A percentile compares a stretch with the other conserved stretches of the same genome.
Conservation (phyloP, 2,113 vertebrate species). For the Colius striatus region DNA sequence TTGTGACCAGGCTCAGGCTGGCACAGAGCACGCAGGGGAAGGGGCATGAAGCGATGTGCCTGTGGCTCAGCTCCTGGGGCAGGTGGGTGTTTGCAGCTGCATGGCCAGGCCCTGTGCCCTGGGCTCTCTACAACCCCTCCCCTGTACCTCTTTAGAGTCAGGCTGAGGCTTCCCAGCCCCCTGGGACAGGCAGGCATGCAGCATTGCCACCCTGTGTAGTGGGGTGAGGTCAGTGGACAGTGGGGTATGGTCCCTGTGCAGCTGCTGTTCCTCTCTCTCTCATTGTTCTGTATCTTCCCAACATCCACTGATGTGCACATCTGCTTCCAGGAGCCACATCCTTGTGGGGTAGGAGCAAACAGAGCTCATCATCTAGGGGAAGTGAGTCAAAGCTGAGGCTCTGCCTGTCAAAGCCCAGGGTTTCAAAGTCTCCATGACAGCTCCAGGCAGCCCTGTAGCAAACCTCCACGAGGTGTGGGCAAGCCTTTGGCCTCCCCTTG, state of each 20-base stretch:
- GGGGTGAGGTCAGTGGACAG: neutral
- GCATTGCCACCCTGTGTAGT: fast-evolving
- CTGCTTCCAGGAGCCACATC: neutral
- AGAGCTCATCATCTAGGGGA: neutral
- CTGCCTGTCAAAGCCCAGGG: neutral
- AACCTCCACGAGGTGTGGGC: neutral
- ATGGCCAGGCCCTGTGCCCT: neutral
- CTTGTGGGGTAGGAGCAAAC: neutral
- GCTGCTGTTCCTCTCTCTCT: neutral
- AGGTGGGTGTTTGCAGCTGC: neutral
- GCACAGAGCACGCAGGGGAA: neutral
- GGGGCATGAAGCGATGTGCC: neutral
- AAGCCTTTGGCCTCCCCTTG: neutral
- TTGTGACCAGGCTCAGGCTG: neutral
- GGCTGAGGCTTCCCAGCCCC: neutral
- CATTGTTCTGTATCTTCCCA: neutral
- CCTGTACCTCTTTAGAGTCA: neutral
- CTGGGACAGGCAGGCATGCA: fast-evolving
- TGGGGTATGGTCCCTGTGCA: neutral
- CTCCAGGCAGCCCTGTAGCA: neutral
- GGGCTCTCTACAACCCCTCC: neutral
- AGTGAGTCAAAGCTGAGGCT: neutral
- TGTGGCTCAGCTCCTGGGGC: neutral
- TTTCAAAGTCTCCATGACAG: neutral
- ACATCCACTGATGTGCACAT: neutral